Evolutionary conservation across 2,113 vertebrate genomes (phyloP).

Genomic region (Planiliza haematocheilus): DNA sequence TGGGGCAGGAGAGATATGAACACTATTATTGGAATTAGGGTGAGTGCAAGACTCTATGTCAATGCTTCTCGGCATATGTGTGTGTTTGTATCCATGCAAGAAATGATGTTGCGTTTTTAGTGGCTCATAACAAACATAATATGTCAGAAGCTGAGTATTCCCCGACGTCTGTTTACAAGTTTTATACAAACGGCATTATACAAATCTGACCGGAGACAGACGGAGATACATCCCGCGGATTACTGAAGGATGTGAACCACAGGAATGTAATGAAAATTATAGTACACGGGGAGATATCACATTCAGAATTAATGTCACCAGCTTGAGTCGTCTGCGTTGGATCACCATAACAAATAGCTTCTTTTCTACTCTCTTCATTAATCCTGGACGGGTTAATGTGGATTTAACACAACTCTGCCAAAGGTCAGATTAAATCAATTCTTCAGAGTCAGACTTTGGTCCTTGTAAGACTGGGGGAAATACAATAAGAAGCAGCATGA

Average conservation of each 20-base stretch:
- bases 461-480: constrained; percentile 42
- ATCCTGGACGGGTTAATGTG: constrained; percentile 68
- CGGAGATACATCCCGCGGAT: constrained; percentile 29
- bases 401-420: constrained; percentile 70
- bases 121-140: constrained; percentile 52
- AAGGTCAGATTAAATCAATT: constrained; percentile 80
- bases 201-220: constrained; percentile 44
- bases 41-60: constrained; percentile 51
- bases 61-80: constrained; percentile 46
- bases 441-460: constrained; percentile 53
- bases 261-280: constrained; percentile 7
- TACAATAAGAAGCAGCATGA: constrained; percentile 61
- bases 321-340: constrained; percentile 37
- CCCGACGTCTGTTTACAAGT: constrained; percentile 55
- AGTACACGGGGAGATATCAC: constrained; percentile 15
- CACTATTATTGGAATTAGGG: constrained; percentile 40
- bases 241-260: constrained; percentile 24
- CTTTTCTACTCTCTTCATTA: constrained; percentile 64
- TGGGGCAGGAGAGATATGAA: constrained; percentile 47
- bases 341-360: constrained; percentile 60
- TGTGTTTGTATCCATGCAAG: constrained; percentile 38
- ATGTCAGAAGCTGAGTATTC: constrained; percentile 53
- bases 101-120: constrained; percentile 43
- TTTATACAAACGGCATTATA: constrained; percentile 58
- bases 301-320: constrained; percentile 24